These are phyloP conservation scores for Thaumatotibia leucotreta DNA, from an alignment of 1,140 invertebrate species.

Conservation along the genomic window DNA sequence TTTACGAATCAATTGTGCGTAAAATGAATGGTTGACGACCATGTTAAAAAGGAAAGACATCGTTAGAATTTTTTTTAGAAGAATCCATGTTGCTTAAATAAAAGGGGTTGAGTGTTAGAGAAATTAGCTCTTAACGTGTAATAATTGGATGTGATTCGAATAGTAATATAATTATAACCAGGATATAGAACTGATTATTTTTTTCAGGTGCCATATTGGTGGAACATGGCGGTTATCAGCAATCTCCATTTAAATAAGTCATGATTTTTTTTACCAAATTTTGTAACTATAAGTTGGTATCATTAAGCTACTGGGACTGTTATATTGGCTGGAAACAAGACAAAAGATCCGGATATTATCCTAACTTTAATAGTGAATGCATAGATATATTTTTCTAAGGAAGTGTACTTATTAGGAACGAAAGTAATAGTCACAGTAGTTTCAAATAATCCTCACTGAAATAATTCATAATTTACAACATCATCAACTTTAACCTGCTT, in stretches of 20 bases:
- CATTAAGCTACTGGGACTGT: conserved; percentile 35
- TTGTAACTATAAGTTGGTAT: conserved; percentile 36
- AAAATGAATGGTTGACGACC: no score
- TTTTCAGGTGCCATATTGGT: conserved; percentile 32
- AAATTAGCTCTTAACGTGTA: no score
- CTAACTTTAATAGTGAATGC: neutral
- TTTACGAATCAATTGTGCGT: no score
- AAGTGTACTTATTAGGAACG: conserved; percentile 18
- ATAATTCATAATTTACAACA: neutral
- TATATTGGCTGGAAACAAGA: conserved; percentile 14
- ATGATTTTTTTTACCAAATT: conserved; percentile 49
- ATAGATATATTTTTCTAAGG: conserved; percentile 3
- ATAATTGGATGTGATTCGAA: no score
- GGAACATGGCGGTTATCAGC: conserved; percentile 20
- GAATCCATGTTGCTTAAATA: no score
- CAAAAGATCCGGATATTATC: neutral
- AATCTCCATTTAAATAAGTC: conserved; percentile 55
- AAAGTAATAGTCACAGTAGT: conserved; percentile 29
- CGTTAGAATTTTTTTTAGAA: no score
- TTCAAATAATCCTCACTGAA: neutral
- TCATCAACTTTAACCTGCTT: neutral
- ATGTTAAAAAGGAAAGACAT: no score
- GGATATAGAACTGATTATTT: conserved; percentile 16
- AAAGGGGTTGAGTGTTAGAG: no score
- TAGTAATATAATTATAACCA: no score